Conservation (phyloP, 2,113 vertebrate species). For the Pollimyrus isidori region DNA sequence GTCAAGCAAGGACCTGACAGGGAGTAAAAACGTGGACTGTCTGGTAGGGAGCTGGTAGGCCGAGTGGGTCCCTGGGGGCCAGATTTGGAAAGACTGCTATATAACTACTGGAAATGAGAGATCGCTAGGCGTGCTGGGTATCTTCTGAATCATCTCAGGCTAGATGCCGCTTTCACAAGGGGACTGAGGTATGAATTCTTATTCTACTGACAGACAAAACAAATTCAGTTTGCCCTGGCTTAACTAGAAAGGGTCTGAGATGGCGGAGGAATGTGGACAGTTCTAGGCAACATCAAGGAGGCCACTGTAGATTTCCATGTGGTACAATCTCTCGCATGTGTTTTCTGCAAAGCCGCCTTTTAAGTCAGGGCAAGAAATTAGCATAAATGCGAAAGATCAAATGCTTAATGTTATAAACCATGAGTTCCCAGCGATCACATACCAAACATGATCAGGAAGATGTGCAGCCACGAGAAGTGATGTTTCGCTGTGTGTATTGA, state of each 20-base stretch:
- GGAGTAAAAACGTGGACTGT: background rate
- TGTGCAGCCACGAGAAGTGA: background rate
- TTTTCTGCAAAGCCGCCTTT: background rate
- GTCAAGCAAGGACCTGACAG: too few species aligned
- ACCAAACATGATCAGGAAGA: background rate
- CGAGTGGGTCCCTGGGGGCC: background rate
- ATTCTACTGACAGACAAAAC: background rate
- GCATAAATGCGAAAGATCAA: background rate
- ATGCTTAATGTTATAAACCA: background rate
- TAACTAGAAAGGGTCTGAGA: background rate
- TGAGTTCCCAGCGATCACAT: background rate
- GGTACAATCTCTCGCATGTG: background rate
- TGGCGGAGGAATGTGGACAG: background rate
- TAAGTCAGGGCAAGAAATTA: background rate
- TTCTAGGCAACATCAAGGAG: background rate
- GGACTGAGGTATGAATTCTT: background rate
- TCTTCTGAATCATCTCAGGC: background rate
- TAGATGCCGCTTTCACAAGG: background rate
- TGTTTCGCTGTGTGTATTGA: background rate
- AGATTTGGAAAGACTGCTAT: background rate
- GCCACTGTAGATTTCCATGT: background rate
- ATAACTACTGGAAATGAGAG: background rate
- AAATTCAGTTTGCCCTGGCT: conserved; percentile 5
- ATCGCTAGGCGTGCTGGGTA: background rate
- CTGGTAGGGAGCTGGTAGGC: too few species aligned